phyloP scores from a whole-genome alignment of 2,888 invertebrate species.

The Amphimallon solstitiale region DNA sequence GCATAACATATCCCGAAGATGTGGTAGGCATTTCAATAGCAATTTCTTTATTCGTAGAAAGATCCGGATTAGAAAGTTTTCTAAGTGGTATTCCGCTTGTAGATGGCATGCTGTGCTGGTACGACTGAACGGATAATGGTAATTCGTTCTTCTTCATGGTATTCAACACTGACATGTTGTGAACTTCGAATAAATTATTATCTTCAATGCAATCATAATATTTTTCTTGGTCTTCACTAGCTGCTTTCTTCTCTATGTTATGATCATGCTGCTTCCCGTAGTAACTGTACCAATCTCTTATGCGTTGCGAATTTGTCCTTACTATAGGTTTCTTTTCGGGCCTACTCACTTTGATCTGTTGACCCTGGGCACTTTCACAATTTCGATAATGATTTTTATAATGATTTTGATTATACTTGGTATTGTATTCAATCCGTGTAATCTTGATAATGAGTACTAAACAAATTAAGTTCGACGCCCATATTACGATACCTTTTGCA shows the following conservation, averaged over 20 bases:
- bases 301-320: slow-evolving; percentile 40
- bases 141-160: not conserved
- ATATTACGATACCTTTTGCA: slow-evolving; percentile 49
- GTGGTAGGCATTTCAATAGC: too few species aligned
- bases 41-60: too few species aligned
- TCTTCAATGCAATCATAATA: not conserved
- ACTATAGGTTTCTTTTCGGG: not conserved
- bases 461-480: slow-evolving; percentile 51
- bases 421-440: slow-evolving; percentile 38
- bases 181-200: not conserved
- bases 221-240: not conserved
- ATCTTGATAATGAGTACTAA: slow-evolving; percentile 48
- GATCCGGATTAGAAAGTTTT: too few species aligned
- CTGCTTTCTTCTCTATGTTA: not conserved
- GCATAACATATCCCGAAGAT: too few species aligned
- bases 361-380: not conserved
- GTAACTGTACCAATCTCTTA: slow-evolving; percentile 53
- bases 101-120: too few species aligned
- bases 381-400: too few species aligned
- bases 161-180: not conserved
- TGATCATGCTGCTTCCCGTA: slow-evolving; percentile 50
- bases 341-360: slow-evolving; percentile 22
- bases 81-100: too few species aligned
- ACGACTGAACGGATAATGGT: too few species aligned
- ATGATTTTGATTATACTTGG: slow-evolving; percentile 35